Evolutionary conservation across 1,140 invertebrate species (phyloP).

Genomic region (Lasioglossum albipes): DNA sequence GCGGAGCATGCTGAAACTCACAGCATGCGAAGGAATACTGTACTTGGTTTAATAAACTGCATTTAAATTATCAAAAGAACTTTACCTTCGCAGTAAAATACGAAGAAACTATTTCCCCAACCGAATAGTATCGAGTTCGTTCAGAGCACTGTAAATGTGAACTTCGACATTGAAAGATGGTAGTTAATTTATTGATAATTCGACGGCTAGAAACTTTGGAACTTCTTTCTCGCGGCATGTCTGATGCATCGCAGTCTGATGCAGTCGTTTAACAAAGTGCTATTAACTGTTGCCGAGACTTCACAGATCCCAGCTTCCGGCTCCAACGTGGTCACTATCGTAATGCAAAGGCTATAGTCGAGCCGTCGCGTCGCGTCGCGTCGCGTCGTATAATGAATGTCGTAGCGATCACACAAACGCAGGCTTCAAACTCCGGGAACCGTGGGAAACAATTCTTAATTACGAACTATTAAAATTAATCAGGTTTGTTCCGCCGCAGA

Average conservation of each 20-base stretch:
- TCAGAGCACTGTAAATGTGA: no score
- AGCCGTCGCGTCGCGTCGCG: neutral
- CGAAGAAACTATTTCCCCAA: no score
- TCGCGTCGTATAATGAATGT: neutral
- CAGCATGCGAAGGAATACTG: no score
- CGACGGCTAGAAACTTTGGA: neutral
- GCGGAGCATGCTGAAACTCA: no score
- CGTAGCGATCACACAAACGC: neutral
- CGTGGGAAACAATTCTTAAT: neutral
- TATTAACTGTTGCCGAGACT: neutral
- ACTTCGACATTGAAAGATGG: no score
- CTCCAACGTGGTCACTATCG: neutral
- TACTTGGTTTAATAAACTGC: no score
- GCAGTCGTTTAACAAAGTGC: neutral
- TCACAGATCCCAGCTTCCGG: neutral
- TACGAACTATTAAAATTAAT: neutral
- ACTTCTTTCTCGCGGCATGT: no score
- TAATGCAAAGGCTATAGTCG: neutral
- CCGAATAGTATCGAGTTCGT: no score
- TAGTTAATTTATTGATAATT: neutral
- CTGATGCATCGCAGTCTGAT: neutral
- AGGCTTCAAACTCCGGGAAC: neutral
- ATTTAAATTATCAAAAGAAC: no score
- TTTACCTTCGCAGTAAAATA: no score
- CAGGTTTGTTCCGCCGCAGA: neutral